A percentile compares a stretch with the other conserved stretches of the same genome.
Evolutionary conservation across 1,140 invertebrate genomes (phyloP).

Genomic region (Euborellia annulipes): DNA sequence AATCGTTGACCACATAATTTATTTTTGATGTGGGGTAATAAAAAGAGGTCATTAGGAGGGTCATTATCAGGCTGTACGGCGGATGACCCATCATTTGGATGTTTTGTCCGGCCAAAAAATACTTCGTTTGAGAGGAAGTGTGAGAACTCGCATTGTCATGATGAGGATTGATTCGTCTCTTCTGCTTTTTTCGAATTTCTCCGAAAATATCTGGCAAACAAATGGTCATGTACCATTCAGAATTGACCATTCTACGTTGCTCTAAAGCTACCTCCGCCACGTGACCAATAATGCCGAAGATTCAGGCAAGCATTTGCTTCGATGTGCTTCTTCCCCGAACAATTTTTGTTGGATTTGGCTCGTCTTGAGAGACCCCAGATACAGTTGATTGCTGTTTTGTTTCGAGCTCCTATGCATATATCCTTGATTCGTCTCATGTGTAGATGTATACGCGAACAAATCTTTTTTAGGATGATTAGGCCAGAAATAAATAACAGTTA

Average conservation of each 20-base stretch:
- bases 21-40: slow-evolving; percentile 8
- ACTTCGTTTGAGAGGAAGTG: too few species aligned
- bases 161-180: background rate
- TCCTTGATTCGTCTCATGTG: slow-evolving; percentile 12
- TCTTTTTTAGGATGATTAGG: too few species aligned
- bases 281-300: too few species aligned
- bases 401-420: slow-evolving; percentile 10
- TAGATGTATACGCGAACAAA: too few species aligned
- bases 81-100: too few species aligned
- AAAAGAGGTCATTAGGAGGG: background rate
- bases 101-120: too few species aligned
- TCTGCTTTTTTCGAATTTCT: slow-evolving; percentile 11
- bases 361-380: slow-evolving; percentile 22
- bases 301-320: slow-evolving; percentile 22
- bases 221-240: slow-evolving; percentile 19
- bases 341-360: slow-evolving; percentile 23
- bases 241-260: slow-evolving; percentile 16
- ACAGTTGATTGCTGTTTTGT: slow-evolving; percentile 14
- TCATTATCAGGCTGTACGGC: too few species aligned
- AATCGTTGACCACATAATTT: slow-evolving; percentile 19
- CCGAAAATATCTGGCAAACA: slow-evolving; percentile 16
- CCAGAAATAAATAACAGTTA: too few species aligned
- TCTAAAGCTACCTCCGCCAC: slow-evolving; percentile 15
- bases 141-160: too few species aligned
- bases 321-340: slow-evolving; percentile 18